Evolutionary conservation across 2,888 invertebrate species (phyloP).

Genomic region (Melanostoma mellinum): DNA sequence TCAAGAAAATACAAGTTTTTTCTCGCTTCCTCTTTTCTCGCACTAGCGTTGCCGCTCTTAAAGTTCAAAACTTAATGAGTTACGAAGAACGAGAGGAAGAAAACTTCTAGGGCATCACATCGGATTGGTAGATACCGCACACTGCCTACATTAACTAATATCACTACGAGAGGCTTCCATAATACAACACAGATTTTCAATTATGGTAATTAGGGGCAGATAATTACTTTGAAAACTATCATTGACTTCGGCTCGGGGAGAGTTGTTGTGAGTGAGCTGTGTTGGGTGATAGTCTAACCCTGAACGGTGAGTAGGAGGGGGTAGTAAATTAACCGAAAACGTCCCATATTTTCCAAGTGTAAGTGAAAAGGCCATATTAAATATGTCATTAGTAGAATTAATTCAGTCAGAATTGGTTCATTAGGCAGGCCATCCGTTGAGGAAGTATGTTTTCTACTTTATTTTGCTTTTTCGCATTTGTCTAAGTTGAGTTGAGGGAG

Average conservation of each 20-base stretch:
- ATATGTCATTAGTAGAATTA: constrained; percentile 69
- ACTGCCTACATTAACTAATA: constrained; percentile 56
- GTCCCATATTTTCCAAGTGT: constrained; percentile 16
- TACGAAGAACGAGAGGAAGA: constrained; percentile 42
- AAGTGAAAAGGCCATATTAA: constrained; percentile 11
- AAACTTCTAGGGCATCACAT: constrained; percentile 6
- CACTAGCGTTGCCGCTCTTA: constrained; percentile 5
- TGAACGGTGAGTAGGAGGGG: neutral
- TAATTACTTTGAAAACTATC: constrained; percentile 72
- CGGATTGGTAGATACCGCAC: constrained; percentile 15
- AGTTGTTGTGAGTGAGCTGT: neutral
- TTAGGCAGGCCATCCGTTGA: constrained; percentile 61
- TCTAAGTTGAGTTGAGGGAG: neutral
- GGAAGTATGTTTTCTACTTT: constrained; percentile 13
- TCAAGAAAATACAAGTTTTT: constrained; percentile 55
- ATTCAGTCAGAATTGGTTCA: constrained; percentile 65
- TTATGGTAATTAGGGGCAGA: constrained; percentile 71
- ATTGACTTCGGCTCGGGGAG: constrained; percentile 51
- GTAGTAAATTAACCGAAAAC: constrained; percentile 17
- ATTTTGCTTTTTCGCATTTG: constrained; percentile 27
- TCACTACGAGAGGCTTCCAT: neutral
- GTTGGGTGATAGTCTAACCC: neutral
- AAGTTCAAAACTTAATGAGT: constrained; percentile 59
- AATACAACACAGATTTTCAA: constrained; percentile 66
- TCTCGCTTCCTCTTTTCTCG: neutral